Conservation (phyloP, 2,888 invertebrate genomes). For the Agelastica alni region DNA sequence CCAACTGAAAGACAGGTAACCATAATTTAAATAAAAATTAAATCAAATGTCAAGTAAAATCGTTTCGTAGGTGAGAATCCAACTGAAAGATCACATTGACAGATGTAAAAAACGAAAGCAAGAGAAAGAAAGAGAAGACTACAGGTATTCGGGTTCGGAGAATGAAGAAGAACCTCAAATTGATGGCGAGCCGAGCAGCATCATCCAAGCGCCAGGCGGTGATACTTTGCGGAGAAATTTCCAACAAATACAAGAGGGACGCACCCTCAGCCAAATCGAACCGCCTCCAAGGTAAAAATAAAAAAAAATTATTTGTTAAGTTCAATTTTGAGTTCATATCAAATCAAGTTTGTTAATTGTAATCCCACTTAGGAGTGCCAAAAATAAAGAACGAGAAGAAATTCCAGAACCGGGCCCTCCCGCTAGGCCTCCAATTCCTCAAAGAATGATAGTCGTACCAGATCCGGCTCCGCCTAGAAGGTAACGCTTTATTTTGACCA, state of each 20-base stretch:
- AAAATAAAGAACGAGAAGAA: slow-evolving; percentile 63
- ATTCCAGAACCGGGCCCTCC: slow-evolving; percentile 86
- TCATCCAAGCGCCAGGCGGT: slow-evolving; percentile 87
- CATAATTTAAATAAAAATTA: neutral
- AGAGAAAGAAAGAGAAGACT: slow-evolving; percentile 80
- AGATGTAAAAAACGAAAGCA: slow-evolving; percentile 93
- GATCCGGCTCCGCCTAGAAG: slow-evolving; percentile 73
- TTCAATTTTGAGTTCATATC: too few relatives aligned
- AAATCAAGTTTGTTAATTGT: too few relatives aligned
- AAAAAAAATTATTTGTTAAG: too few relatives aligned
- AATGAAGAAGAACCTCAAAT: slow-evolving; percentile 93
- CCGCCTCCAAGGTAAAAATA: slow-evolving; percentile 59
- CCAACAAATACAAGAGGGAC: slow-evolving; percentile 92
- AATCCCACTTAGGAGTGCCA: slow-evolving; percentile 51
- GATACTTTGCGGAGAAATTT: slow-evolving; percentile 97
- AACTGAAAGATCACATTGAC: slow-evolving; percentile 99
- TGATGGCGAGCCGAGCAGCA: slow-evolving; percentile 93
- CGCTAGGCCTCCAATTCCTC: slow-evolving; percentile 85
- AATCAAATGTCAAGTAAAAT: neutral
- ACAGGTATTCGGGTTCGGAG: slow-evolving; percentile 91
- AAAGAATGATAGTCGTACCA: slow-evolving; percentile 88
- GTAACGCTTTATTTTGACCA: slow-evolving; percentile 56
- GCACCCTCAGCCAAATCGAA: slow-evolving; percentile 64
- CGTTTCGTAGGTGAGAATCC: slow-evolving; percentile 84
- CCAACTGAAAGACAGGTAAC: slow-evolving; percentile 98